These are phyloP conservation scores for Centropyge bicolor DNA, from an alignment of 2,797 vertebrate species.

Conservation along the genomic window DNA sequence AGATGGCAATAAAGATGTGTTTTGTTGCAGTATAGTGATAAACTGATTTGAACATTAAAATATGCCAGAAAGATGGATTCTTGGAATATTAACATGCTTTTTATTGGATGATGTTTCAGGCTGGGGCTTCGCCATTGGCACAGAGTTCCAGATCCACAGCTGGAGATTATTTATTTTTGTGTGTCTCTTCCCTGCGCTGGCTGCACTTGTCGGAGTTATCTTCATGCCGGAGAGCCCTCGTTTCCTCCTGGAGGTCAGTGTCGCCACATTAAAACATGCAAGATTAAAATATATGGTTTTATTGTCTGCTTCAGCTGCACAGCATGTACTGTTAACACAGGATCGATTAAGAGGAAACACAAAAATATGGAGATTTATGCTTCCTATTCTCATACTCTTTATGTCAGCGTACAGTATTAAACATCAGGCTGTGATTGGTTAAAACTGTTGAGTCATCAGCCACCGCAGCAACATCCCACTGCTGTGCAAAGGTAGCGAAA, in stretches of 20 bases:
- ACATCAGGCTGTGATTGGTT: conserved; percentile 58
- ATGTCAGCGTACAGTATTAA: conserved; percentile 25
- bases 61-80: neutral
- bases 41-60: conserved; percentile 2
- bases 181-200: conserved; percentile 91
- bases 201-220: conserved; percentile 90
- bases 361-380: neutral
- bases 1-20: neutral
- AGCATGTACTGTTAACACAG: neutral
- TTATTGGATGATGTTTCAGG: conserved; percentile 79
- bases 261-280: neutral
- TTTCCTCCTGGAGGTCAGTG: conserved; percentile 94
- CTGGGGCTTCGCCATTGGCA: conserved; percentile 97
- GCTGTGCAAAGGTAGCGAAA: conserved; percentile 74
- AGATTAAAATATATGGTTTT: neutral
- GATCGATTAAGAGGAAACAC: neutral
- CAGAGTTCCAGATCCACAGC: conserved; percentile 95
- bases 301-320: neutral
- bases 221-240: conserved; percentile 99
- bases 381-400: neutral
- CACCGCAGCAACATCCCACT: conserved; percentile 67
- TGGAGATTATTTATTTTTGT: conserved; percentile 96
- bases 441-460: conserved; percentile 64
- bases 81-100: conserved; percentile 7
- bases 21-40: neutral